Percentiles rank a stretch among this genome's conserved stretches.
Evolutionary conservation across 2,797 vertebrate genomes (phyloP).

Genomic region (Catostomus latipinnis): DNA sequence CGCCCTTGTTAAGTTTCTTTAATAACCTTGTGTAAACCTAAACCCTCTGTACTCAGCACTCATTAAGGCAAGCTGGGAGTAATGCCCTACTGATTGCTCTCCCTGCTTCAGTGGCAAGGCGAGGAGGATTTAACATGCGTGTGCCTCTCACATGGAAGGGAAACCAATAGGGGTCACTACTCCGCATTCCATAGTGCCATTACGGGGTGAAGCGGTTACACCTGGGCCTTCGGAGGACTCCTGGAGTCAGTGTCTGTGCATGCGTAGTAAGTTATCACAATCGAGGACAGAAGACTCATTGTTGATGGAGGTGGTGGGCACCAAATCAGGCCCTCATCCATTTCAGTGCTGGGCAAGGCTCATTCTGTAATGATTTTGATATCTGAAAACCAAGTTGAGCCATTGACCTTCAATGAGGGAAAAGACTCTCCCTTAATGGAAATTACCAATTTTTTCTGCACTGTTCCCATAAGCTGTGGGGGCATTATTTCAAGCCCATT

Average conservation of each 20-base stretch:
- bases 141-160: conserved; percentile 46
- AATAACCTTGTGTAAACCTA: conserved; percentile 66
- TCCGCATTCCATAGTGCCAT: conserved; percentile 58
- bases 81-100: conserved; percentile 60
- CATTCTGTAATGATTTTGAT: conserved; percentile 37
- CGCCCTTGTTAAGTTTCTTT: conserved; percentile 72
- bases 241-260: conserved; percentile 51
- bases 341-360: conserved; percentile 29
- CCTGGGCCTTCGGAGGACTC: conserved; percentile 55
- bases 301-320: conserved; percentile 57
- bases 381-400: conserved; percentile 54
- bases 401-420: conserved; percentile 66
- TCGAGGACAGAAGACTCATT: conserved; percentile 55
- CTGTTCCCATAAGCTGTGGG: conserved; percentile 63
- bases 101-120: conserved; percentile 50
- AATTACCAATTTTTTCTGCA: conserved; percentile 61
- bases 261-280: conserved; percentile 51
- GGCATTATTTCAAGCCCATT: conserved; percentile 74
- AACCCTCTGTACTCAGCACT: conserved; percentile 62
- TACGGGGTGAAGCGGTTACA: conserved; percentile 63
- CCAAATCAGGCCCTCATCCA: conserved; percentile 56
- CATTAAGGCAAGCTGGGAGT: conserved; percentile 68
- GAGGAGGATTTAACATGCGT: conserved; percentile 44
- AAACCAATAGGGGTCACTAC: conserved; percentile 65
- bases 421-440: conserved; percentile 59